A percentile compares a stretch with the other conserved stretches of the same genome.
Conservation (phyloP, 2,797 vertebrate species). For the Halcyon leucocephala region DNA sequence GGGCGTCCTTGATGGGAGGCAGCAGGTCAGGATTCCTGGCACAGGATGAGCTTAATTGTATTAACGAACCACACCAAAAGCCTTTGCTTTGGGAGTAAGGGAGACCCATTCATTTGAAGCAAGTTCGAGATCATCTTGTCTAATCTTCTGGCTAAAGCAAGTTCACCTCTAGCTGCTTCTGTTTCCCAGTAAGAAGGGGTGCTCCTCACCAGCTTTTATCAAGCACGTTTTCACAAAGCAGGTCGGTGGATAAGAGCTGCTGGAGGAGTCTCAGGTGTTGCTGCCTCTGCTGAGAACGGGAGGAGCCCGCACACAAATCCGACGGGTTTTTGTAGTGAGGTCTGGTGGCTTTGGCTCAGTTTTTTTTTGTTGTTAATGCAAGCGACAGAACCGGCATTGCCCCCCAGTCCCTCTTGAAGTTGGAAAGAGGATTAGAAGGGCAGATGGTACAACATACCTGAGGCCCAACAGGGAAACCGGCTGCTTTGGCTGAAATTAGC, state of each 20-base stretch:
- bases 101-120: neutral
- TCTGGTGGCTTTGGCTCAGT: neutral
- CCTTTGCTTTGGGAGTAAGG: neutral
- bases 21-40: conserved; percentile 2
- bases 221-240: neutral
- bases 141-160: too few relatives aligned
- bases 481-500: conserved; percentile 38
- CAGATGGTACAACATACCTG: neutral
- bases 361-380: neutral
- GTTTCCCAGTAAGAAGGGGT: neutral
- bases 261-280: neutral
- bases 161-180: neutral
- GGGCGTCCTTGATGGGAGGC: neutral
- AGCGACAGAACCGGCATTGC: neutral
- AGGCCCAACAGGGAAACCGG: neutral
- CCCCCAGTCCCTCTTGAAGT: neutral
- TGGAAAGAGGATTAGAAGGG: conserved; percentile 33
- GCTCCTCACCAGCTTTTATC: neutral
- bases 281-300: neutral
- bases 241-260: fast-evolving
- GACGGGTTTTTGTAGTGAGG: neutral
- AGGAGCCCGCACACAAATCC: neutral
- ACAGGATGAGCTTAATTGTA: neutral
- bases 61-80: conserved; percentile 34
- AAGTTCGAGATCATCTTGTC: neutral